These are phyloP conservation scores for Cassiopea andromeda DNA, from an alignment of 30 jellyfish, hydroid and myxozoan species.

Conservation along the genomic window DNA sequence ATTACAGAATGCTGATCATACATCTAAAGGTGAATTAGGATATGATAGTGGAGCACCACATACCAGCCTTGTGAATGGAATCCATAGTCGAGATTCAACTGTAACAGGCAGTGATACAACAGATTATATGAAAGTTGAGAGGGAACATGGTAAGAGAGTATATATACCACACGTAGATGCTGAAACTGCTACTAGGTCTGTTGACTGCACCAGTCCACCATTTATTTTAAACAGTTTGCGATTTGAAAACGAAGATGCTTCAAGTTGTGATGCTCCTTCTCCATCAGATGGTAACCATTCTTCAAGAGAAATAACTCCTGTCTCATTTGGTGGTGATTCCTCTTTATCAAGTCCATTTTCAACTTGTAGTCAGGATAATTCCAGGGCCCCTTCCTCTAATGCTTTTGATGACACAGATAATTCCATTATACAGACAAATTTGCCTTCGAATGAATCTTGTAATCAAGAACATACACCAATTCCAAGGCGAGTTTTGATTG, in stretches of 20 bases:
- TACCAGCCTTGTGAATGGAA: not conserved
- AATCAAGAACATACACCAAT: not conserved
- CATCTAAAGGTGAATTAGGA: no score
- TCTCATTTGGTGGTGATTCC: constrained; percentile 36
- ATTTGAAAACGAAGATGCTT: not conserved
- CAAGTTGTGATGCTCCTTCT: not conserved
- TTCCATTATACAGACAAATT: not conserved
- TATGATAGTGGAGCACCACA: no score
- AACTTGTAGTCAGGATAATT: constrained; percentile 1
- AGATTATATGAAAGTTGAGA: no score
- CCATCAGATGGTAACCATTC: not conserved
- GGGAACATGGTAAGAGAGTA: no score
- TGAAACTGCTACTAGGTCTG: not conserved
- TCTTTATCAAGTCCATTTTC: constrained; percentile 35
- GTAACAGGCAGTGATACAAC: no score
- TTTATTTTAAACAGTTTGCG: not conserved
- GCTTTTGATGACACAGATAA: not conserved
- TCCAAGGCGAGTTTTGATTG: not conserved
- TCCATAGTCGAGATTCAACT: no score
- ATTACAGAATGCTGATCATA: no score
- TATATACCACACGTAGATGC: no score
- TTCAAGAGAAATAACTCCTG: constrained; percentile 55
- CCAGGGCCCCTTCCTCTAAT: constrained; percentile 36
- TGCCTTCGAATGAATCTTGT: not conserved
- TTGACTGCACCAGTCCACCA: not conserved